These are phyloP conservation scores for Dryobates pubescens DNA, from an alignment of 2,797 vertebrate species.

Conservation along the genomic window DNA sequence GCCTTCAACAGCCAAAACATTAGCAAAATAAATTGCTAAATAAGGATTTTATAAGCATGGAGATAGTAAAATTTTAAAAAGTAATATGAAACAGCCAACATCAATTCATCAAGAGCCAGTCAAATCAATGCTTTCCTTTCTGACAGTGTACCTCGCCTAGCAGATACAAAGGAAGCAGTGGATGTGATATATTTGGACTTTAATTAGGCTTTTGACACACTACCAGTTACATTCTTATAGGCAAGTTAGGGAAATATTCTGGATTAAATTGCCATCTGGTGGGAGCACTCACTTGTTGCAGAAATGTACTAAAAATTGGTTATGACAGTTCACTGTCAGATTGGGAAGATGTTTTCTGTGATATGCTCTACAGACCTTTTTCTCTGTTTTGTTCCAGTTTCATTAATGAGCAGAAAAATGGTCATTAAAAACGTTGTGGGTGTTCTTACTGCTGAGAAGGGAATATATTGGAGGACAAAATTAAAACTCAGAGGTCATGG, in stretches of 20 bases:
- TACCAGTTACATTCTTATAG: neutral
- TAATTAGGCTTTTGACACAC: slow-evolving; percentile 13
- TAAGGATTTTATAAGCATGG: neutral
- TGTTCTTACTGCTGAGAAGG: neutral
- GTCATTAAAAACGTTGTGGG: neutral
- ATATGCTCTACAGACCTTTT: neutral
- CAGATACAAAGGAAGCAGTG: neutral
- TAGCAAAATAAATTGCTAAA: neutral
- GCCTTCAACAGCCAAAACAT: neutral
- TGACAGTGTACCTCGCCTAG: neutral
- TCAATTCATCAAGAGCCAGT: neutral
- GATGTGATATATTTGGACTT: neutral
- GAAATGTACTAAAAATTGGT: neutral
- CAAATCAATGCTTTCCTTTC: neutral
- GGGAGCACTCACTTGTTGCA: slow-evolving; percentile 27
- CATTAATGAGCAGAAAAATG: neutral
- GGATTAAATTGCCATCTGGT: slow-evolving; percentile 44
- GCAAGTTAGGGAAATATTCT: slow-evolving; percentile 9
- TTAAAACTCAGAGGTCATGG: slow-evolving; percentile 11
- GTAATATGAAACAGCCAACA: neutral
- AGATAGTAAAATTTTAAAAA: neutral
- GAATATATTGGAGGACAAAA: neutral
- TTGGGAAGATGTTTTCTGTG: neutral
- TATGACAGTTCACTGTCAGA: neutral
- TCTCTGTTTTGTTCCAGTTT: neutral